Conservation (phyloP, 2,888 invertebrate species). For the Drosophila infuscata region DNA sequence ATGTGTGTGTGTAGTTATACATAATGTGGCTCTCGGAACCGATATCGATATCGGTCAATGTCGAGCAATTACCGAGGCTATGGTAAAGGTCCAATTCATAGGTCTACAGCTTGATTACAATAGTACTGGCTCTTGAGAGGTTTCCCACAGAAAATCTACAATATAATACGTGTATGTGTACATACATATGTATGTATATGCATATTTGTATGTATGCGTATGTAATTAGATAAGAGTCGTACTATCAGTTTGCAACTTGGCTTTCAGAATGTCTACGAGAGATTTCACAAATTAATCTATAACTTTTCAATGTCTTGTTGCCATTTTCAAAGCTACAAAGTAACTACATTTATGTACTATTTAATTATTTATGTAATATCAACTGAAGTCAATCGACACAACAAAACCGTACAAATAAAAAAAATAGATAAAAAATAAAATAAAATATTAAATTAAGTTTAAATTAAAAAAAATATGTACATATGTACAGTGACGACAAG, state of each 20-base stretch:
- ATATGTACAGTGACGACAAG: too few species aligned
- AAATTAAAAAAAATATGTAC: not conserved
- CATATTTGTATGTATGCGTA: not conserved
- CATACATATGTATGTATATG: too few species aligned
- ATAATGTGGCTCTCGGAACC: constrained; percentile 17
- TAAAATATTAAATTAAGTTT: not conserved
- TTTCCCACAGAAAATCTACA: constrained; percentile 28
- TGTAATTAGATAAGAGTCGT: constrained; percentile 10
- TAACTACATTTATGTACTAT: not conserved
- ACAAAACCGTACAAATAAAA: not conserved
- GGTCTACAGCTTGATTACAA: constrained; percentile 32
- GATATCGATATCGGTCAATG: constrained; percentile 58
- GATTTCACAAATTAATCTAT: constrained; percentile 4
- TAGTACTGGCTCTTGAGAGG: constrained; percentile 32
- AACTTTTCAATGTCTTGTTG: constrained; percentile 2
- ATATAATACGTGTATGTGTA: not conserved
- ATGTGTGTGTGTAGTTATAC: constrained; percentile 8
- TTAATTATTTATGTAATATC: not conserved
- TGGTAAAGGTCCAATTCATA: constrained; percentile 20
- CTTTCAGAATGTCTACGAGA: not conserved
- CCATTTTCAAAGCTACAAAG: constrained; percentile 2
- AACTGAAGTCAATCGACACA: not conserved
- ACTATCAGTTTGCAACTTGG: constrained; percentile 7
- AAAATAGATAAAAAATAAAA: not conserved
- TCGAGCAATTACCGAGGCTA: constrained; percentile 47